Base-by-base conservation (phyloP, 2,888 invertebrate genomes). In the Acanthacorydalis orientalis region DNA sequence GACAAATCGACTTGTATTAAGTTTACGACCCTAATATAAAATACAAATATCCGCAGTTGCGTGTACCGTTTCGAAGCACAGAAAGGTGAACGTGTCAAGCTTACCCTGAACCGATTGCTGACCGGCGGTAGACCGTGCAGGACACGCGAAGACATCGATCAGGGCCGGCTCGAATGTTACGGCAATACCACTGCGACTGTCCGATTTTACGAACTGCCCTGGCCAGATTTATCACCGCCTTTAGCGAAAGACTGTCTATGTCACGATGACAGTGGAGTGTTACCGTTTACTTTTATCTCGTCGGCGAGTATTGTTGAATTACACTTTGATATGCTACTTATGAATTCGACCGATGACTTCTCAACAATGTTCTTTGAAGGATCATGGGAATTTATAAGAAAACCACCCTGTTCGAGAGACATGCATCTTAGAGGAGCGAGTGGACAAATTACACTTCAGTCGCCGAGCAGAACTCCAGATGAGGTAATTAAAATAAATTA, bases 321-420 rank as follows among this genome's bases (percentile, higher is more conserved):
- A 35, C 79, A 82, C 57, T 89, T 91, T 59, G 80, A 81, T 53
- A 83, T 89, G 12, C 73, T 77, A 48, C 80, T 82, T 55, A 89
- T 93, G 92, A 77, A 83, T 51, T 78, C 88, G 1, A 69, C 83
- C 14, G 88, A 91, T 59, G 87, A 92, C 69, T 88, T 87, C 61
- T 78, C 85, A 49, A 80, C 82, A 43, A 75, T 90, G 54, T 83
- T 81, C 59, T 87, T 91, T 63, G 87, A 89, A 62, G 89, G 83
- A 7, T 77, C 77, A 39, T 89, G 84, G 64, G 87, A 87, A 60
- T 88, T 88, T 56, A 72, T 87, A 10, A 75, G 82, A 57, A 69
- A 78, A 42, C 73, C 76, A 0, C 73, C 73, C 23, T 88, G 88
- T 59, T 73, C 77, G 50, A 77, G 77, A 53, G 77, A 80, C 43